phyloP scores from a whole-genome alignment of 2,113 vertebrate species.

The Nannobrachium achirus region DNA sequence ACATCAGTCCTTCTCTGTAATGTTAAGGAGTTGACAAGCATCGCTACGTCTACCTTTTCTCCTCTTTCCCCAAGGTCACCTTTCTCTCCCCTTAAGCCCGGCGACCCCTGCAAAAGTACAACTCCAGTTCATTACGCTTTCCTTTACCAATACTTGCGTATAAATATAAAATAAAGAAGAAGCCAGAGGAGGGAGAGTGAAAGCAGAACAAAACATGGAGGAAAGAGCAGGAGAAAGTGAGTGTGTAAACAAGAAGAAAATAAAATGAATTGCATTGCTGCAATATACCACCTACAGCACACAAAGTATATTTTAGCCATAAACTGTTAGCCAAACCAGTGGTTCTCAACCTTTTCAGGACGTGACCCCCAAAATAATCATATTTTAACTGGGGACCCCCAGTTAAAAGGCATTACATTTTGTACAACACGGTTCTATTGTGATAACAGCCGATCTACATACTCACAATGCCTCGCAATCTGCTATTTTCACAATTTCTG shows the following conservation, averaged over 20 bases:
- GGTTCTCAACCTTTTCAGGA: too few species aligned
- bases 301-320: background rate
- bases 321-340: too few species aligned
- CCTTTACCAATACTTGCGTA: background rate
- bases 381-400: too few species aligned
- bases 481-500: too few species aligned
- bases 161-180: background rate
- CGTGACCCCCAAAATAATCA: too few species aligned
- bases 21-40: constrained; percentile 41
- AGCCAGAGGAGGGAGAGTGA: background rate
- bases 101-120: constrained; percentile 93
- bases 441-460: too few species aligned
- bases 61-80: constrained; percentile 97
- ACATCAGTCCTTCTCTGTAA: constrained; percentile 74
- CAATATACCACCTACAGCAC: background rate
- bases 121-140: constrained; percentile 63
- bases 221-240: background rate
- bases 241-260: background rate
- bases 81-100: constrained; percentile 96
- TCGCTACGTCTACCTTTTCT: constrained; percentile 93
- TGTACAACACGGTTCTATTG: too few species aligned
- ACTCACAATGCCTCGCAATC: too few species aligned
- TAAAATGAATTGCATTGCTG: background rate
- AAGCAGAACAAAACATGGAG: background rate
- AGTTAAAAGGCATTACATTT: too few species aligned